Evolutionary conservation across 37 sponge, comb jelly and placozoan genomes (phyloP).

Genomic region (Chondrosia reniformis): DNA sequence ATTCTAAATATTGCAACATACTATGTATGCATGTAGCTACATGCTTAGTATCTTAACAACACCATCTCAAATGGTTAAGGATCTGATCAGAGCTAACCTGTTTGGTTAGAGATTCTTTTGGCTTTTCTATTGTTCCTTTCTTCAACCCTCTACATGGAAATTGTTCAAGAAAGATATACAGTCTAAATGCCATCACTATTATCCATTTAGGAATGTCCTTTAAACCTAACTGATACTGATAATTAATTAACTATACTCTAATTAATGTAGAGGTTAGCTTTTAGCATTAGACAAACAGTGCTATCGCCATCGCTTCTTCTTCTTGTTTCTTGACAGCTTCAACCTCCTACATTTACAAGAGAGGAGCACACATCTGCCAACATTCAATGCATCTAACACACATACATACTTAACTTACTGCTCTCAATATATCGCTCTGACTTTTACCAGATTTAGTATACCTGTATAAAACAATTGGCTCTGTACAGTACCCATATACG

Average conservation of each 20-base stretch:
- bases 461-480: too few relatives aligned
- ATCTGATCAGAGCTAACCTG: slow-evolving; percentile 24
- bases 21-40: slow-evolving; percentile 29
- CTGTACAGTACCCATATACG: too few relatives aligned
- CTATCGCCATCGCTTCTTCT: slow-evolving; percentile 84
- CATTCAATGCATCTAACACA: background rate
- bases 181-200: background rate
- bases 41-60: slow-evolving; percentile 15
- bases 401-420: slow-evolving; percentile 31
- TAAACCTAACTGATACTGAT: too few relatives aligned
- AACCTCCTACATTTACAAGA: slow-evolving; percentile 52
- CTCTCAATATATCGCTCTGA: too few relatives aligned
- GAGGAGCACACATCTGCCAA: background rate
- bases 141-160: slow-evolving; percentile 4
- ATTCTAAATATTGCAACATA: slow-evolving; percentile 34
- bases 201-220: too few relatives aligned
- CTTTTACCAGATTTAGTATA: too few relatives aligned
- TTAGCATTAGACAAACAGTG: slow-evolving; percentile 66
- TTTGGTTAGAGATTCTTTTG: background rate
- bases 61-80: slow-evolving; percentile 42
- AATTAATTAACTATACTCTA: too few relatives aligned
- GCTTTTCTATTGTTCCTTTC: slow-evolving; percentile 23
- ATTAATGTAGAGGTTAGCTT: too few relatives aligned
- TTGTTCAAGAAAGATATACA: background rate
- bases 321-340: slow-evolving; percentile 75